Evolutionary conservation across 2,888 invertebrate genomes (phyloP).

Genomic region (Latheticus oryzae): DNA sequence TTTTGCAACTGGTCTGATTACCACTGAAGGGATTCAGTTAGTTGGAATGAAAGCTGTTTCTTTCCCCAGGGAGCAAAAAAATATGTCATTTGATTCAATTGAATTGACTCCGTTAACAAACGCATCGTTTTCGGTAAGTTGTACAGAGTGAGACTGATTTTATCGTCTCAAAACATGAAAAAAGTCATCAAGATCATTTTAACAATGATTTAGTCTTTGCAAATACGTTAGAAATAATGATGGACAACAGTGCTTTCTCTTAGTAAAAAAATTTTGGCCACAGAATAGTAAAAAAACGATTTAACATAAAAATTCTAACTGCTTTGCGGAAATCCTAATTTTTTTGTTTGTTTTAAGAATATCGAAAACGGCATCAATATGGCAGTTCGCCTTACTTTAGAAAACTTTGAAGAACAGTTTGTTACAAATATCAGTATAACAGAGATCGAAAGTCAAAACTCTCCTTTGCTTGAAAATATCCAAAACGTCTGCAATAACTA

Average conservation of each 20-base stretch:
- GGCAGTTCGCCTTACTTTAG: conserved; percentile 56
- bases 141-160: no score
- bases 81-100: conserved; percentile 55
- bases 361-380: conserved; percentile 59
- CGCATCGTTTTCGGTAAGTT: conserved; percentile 49
- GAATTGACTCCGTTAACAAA: conserved; percentile 54
- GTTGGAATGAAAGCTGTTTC: conserved; percentile 54
- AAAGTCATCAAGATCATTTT: no score
- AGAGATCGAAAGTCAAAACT: conserved; percentile 57
- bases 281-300: no score
- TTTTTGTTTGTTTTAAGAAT: conserved; percentile 51
- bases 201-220: no score
- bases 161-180: no score
- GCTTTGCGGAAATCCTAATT: background rate
- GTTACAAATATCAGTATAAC: conserved; percentile 56
- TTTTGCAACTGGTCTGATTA: conserved; percentile 57
- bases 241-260: no score
- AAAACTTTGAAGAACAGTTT: conserved; percentile 55
- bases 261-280: no score
- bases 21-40: conserved; percentile 59
- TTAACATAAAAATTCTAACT: no score
- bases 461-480: conserved; percentile 52
- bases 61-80: conserved; percentile 51
- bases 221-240: no score
- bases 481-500: conserved; percentile 56